Evolutionary conservation across 2,113 vertebrate species (phyloP), one percentile per base, ranked within the genome.

Genomic region (Phyllostomus discolor): DNA sequence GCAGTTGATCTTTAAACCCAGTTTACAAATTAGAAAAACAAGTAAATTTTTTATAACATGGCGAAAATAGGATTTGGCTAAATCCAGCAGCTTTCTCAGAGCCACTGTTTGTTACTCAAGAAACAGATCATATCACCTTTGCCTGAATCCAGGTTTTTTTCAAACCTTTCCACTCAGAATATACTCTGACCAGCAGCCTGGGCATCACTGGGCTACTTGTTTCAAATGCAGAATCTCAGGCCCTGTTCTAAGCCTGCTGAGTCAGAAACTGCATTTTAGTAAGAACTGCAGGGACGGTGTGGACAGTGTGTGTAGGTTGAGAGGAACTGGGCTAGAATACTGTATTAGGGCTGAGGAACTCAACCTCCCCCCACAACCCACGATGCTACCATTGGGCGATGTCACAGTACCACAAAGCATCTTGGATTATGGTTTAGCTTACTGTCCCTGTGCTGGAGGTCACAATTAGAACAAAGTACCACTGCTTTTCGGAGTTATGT

Each of bases 11-110:
- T 94, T 97, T 97, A 93, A 75, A 73, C 66, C 88, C 85, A 94
- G 95, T 97, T 98, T 98, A 98, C 97, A 97, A 97, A 98, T 98
- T 97, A 97, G 95, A 94, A 97, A 97, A 97, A 97, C 85, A 96
- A 96, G 94, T 98, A 79, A 95, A 97, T 98, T 97, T 98, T 98
- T 98, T 97, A 97, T 95, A 78, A 26, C 19, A 67, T 48, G 41
- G 33, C 24, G 80, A 87, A 94, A 86, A 69, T 62, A 97, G 35
- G 46, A 50, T 72, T 83, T 76, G 22, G 46, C 43, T 8, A 50
- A 95, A 88, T 88, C 41, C 20, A 88, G 15, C 3, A 75, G 10
- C 8, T 84, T 90, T 76, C 46, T 81, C 43, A 57, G 26, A 33
- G 46, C 10, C 28, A 16, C 10, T 91, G 4, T 22, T 88, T 90